Conservation (phyloP, 2,888 invertebrate genomes). For the Zaprionus obscuricornis region DNA sequence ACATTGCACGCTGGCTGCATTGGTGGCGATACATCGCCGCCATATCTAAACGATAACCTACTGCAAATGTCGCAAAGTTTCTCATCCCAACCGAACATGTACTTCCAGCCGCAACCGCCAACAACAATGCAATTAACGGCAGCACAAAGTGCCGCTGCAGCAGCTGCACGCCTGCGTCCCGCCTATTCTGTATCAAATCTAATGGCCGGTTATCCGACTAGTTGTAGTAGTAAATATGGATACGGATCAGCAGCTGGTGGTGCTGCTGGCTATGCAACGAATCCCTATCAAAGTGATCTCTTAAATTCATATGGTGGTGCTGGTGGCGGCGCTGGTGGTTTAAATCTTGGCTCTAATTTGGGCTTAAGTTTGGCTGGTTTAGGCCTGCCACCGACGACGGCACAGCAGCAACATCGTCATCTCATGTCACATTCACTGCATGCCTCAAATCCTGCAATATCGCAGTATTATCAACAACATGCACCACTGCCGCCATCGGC, state of each 20-base stretch:
- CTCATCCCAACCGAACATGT: slow-evolving; percentile 84
- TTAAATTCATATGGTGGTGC: too few relatives aligned
- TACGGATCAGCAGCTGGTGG: slow-evolving; percentile 36
- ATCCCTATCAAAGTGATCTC: slow-evolving; percentile 78
- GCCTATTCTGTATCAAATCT: slow-evolving; percentile 82
- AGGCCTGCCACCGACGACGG: slow-evolving; percentile 56
- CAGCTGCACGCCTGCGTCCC: slow-evolving; percentile 80
- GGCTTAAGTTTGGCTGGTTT: slow-evolving; percentile 16
- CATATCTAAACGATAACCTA: slow-evolving; percentile 82
- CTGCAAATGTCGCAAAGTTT: slow-evolving; percentile 83
- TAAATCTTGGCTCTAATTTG: slow-evolving; percentile 23
- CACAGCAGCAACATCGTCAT: slow-evolving; percentile 81
- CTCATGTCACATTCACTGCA: slow-evolving; percentile 81
- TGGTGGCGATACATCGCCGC: slow-evolving; percentile 81
- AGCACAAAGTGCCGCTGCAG: slow-evolving; percentile 67
- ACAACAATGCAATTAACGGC: slow-evolving; percentile 66
- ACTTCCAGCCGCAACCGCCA: slow-evolving; percentile 81
- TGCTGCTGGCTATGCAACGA: slow-evolving; percentile 65
- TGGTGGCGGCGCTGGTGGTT: slow-evolving; percentile 49
- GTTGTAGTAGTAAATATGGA: slow-evolving; percentile 64
- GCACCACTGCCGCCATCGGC: slow-evolving; percentile 54
- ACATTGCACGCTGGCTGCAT: slow-evolving; percentile 81
- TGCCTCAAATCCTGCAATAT: slow-evolving; percentile 83
- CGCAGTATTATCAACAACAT: slow-evolving; percentile 80
- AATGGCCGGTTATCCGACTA: slow-evolving; percentile 71